phyloP scores from a whole-genome alignment of 1,140 invertebrate species.

The Bombus affinis region DNA sequence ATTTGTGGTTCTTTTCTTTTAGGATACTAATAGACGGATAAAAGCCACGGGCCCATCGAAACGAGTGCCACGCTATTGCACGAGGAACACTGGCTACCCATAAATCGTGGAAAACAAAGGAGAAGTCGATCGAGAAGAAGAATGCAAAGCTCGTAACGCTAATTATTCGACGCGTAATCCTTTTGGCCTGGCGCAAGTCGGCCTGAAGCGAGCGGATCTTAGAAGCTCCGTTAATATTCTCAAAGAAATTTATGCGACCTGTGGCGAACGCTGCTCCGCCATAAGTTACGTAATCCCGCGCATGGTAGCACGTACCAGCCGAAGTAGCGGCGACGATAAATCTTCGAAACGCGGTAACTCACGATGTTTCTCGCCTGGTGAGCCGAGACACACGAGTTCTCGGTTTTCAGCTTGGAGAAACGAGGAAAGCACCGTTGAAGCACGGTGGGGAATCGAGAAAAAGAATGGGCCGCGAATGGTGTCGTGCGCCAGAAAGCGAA shows the following conservation, averaged over 20 bases:
- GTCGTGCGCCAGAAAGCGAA: slow-evolving; percentile 13
- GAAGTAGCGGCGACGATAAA: slow-evolving; percentile 53
- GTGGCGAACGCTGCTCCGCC: slow-evolving; percentile 30
- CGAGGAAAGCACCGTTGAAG: neutral
- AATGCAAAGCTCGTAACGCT: neutral
- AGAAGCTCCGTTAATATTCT: slow-evolving; percentile 48
- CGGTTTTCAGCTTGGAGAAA: neutral
- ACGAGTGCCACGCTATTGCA: too few species aligned
- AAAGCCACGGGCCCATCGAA: too few species aligned
- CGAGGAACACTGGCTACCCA: too few species aligned
- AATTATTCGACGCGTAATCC: neutral
- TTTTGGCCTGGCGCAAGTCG: slow-evolving; percentile 4
- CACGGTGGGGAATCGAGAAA: neutral
- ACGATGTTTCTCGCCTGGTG: slow-evolving; percentile 48
- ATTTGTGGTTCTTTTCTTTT: neutral
- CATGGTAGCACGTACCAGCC: slow-evolving; percentile 46
- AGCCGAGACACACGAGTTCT: slow-evolving; percentile 21
- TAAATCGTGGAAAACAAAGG: too few species aligned
- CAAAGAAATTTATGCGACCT: slow-evolving; percentile 50
- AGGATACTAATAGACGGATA: too few species aligned
- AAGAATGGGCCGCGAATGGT: neutral
- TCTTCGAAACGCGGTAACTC: slow-evolving; percentile 59
- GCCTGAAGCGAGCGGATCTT: slow-evolving; percentile 33
- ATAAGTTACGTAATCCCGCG: slow-evolving; percentile 49
- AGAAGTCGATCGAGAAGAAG: too few species aligned